Evolutionary conservation across 2,888 invertebrate genomes (phyloP).

Genomic region (Caenorhabditis sp.): DNA sequence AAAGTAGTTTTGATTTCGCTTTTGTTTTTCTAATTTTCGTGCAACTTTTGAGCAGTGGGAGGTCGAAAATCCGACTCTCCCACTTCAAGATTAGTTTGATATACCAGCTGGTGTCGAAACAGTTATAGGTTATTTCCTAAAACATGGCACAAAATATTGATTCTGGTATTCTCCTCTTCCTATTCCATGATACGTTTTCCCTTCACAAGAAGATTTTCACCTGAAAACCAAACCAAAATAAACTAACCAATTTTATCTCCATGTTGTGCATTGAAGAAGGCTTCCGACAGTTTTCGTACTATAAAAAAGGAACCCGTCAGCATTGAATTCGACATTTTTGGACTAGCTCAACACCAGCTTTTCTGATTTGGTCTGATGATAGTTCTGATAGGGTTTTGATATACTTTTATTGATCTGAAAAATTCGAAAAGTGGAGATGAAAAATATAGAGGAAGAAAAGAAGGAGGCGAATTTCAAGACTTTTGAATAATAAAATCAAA

Average conservation of each 20-base stretch:
- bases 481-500: conserved; percentile 37
- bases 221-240: conserved; percentile 30
- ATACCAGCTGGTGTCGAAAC: too few relatives aligned
- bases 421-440: background rate
- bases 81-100: too few relatives aligned
- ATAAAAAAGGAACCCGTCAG: conserved; percentile 76
- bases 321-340: conserved; percentile 61
- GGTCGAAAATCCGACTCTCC: too few relatives aligned
- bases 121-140: too few relatives aligned
- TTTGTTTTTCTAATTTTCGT: too few relatives aligned
- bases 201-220: background rate
- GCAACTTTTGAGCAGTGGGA: too few relatives aligned
- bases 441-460: background rate
- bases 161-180: background rate
- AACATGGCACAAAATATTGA: too few relatives aligned
- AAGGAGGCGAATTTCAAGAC: background rate
- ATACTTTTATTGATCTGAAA: conserved; percentile 18
- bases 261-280: conserved; percentile 82
- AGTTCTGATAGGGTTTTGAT: background rate
- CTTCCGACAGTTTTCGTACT: conserved; percentile 82
- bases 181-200: conserved; percentile 15
- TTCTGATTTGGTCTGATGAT: conserved; percentile 4
- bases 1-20: too few relatives aligned
- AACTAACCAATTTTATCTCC: conserved; percentile 80
- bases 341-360: background rate